A percentile compares a stretch with the other conserved stretches of the same genome.
Evolutionary conservation across 2,113 vertebrate genomes (phyloP).

Genomic region (Capreolus pygargus): DNA sequence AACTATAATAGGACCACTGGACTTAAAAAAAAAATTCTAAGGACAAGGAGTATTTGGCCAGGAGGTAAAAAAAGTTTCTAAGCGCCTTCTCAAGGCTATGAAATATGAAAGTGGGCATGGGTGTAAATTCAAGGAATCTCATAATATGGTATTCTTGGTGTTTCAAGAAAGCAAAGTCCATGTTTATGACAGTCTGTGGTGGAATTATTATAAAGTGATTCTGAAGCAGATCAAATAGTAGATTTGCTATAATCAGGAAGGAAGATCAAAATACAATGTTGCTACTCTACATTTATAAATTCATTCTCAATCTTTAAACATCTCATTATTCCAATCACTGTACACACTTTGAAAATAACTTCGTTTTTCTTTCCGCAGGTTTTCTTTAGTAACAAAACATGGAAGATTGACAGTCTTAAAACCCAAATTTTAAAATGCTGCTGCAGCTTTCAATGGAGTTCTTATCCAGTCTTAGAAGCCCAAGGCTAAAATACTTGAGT

Average conservation of each 20-base stretch:
- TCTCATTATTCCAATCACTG: background rate
- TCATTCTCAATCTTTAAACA: background rate
- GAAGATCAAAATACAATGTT: background rate
- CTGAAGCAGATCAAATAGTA: background rate
- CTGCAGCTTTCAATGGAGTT: background rate
- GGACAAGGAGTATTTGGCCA: background rate
- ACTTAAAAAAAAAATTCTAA: constrained; percentile 4
- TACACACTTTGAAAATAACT: background rate
- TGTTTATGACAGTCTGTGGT: background rate
- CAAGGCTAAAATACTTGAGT: background rate
- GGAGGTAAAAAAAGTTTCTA: background rate
- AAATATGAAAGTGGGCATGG: background rate
- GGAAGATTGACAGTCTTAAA: background rate
- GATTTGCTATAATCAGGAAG: background rate
- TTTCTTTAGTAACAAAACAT: constrained; percentile 1
- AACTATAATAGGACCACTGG: background rate
- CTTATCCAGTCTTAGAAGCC: background rate
- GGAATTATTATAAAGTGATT: background rate
- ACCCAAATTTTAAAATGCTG: background rate
- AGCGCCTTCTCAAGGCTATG: background rate
- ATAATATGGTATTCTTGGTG: background rate
- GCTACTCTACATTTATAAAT: constrained; percentile 8
- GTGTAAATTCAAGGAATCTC: background rate
- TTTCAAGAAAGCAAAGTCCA: background rate
- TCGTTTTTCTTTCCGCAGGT: background rate